Evolutionary conservation across 2,113 vertebrate species (phyloP).

Genomic region (Malurus melanocephalus): DNA sequence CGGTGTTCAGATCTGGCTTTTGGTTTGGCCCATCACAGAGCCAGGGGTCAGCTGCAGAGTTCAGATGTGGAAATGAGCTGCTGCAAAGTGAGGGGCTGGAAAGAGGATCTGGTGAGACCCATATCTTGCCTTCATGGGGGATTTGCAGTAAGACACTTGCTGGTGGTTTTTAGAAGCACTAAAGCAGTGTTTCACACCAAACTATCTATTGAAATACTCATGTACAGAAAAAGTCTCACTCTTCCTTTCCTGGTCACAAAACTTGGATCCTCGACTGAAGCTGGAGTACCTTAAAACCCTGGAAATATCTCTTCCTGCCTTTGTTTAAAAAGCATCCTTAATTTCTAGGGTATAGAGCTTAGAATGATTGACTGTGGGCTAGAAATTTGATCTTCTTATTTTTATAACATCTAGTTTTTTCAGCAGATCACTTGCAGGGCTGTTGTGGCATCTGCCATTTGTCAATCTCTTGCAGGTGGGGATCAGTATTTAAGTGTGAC

Average conservation of each 20-base stretch:
- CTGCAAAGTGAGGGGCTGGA: not conserved
- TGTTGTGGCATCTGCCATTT: not conserved
- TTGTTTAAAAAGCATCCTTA: not conserved
- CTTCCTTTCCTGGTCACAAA: not conserved
- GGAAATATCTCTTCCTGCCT: not conserved
- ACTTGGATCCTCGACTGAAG: not conserved
- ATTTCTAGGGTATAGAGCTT: not conserved
- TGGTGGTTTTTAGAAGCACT: not conserved
- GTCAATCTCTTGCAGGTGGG: not conserved
- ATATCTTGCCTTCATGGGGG: not conserved
- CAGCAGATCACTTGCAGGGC: not conserved
- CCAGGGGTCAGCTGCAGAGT: slow-evolving; percentile 47
- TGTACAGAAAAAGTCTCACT: not conserved
- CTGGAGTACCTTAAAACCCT: not conserved
- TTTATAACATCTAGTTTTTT: not conserved
- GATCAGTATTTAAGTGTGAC: not conserved
- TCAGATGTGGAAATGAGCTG: slow-evolving; percentile 25
- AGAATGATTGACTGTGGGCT: not conserved
- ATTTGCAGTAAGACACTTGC: not conserved
- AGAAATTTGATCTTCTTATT: not conserved
- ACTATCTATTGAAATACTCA: not conserved
- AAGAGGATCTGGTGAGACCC: not conserved
- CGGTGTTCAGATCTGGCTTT: slow-evolving; percentile 63
- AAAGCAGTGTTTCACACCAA: not conserved
- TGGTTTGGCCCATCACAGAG: slow-evolving; percentile 58